These are phyloP conservation scores for Phoxinus phoxinus DNA, from an alignment of 2,113 vertebrate species.

Conservation along the genomic window DNA sequence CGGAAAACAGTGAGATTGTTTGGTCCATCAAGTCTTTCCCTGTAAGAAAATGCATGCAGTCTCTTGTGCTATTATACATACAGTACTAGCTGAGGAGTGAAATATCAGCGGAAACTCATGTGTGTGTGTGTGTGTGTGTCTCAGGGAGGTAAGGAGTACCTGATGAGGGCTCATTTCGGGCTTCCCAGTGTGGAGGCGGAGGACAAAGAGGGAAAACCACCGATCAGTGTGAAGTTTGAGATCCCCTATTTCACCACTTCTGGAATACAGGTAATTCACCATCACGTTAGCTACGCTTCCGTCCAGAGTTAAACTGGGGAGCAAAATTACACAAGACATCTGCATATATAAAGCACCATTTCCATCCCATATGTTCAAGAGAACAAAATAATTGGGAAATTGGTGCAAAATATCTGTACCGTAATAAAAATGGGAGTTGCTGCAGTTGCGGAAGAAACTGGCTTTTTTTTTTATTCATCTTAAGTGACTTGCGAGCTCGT, in stretches of 20 bases:
- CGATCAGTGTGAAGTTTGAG: slow-evolving; percentile 97
- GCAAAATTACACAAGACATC: too few relatives aligned
- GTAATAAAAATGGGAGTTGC: too few relatives aligned
- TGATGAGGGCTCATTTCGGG: slow-evolving; percentile 97
- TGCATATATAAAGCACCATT: too few relatives aligned
- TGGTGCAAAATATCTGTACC: too few relatives aligned
- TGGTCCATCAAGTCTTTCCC: slow-evolving; percentile 99
- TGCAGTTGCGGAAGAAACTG: too few relatives aligned
- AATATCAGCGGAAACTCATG: background rate
- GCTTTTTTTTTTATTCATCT: too few relatives aligned
- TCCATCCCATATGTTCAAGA: too few relatives aligned
- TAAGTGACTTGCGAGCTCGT: too few relatives aligned
- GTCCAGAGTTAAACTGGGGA: too few relatives aligned
- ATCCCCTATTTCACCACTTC: slow-evolving; percentile 99
- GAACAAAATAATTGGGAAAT: too few relatives aligned
- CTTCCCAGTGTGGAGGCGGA: slow-evolving; percentile 97
- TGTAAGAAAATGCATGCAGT: slow-evolving; percentile 71
- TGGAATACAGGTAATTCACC: slow-evolving; percentile 88
- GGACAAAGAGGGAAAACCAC: slow-evolving; percentile 97
- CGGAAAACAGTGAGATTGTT: slow-evolving; percentile 96
- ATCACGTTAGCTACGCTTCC: too few relatives aligned
- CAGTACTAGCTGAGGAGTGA: background rate
- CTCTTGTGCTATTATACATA: background rate
- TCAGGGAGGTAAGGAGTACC: slow-evolving; percentile 96
- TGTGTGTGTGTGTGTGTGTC: background rate